Conservation (phyloP, 1,140 invertebrate genomes). For the Bombus breviceps region DNA sequence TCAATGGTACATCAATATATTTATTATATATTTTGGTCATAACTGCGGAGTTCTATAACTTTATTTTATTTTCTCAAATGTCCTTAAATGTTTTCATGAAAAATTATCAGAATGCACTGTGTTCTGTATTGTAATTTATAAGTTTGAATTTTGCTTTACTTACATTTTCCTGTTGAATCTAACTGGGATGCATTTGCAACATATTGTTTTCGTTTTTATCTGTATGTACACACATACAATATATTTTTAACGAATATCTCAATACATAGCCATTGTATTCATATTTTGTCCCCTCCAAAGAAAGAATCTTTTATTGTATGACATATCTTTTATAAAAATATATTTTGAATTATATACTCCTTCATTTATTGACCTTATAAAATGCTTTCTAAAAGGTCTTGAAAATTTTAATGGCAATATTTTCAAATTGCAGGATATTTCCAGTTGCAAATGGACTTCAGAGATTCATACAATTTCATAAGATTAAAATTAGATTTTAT, state of each 20-base stretch:
- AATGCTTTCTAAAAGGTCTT: constrained; percentile 19
- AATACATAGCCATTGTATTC: constrained; percentile 76
- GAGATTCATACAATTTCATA: constrained; percentile 67
- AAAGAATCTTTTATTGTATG: constrained; percentile 41
- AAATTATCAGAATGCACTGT: constrained; percentile 67
- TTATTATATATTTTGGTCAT: constrained; percentile 15
- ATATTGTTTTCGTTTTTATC: constrained; percentile 62
- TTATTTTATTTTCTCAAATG: constrained; percentile 15
- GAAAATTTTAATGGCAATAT: constrained; percentile 69
- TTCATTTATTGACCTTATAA: constrained; percentile 15
- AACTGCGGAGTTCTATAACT: constrained; percentile 18
- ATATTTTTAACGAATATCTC: constrained; percentile 50
- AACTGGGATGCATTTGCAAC: constrained; percentile 84
- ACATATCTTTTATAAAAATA: constrained; percentile 22
- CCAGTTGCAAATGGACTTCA: constrained; percentile 83
- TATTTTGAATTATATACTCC: constrained; percentile 6
- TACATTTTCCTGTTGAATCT: constrained; percentile 77
- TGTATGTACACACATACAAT: constrained; percentile 54
- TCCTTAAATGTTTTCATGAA: constrained; percentile 35
- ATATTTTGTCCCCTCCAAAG: constrained; percentile 81
- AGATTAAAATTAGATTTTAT: constrained; percentile 47
- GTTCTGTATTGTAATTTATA: constrained; percentile 64
- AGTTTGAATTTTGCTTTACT: constrained; percentile 75
- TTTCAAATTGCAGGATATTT: constrained; percentile 79
- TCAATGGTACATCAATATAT: neutral